phyloP scores from a whole-genome alignment of 2,888 invertebrate genomes.

The Euplagia quadripunctaria region DNA sequence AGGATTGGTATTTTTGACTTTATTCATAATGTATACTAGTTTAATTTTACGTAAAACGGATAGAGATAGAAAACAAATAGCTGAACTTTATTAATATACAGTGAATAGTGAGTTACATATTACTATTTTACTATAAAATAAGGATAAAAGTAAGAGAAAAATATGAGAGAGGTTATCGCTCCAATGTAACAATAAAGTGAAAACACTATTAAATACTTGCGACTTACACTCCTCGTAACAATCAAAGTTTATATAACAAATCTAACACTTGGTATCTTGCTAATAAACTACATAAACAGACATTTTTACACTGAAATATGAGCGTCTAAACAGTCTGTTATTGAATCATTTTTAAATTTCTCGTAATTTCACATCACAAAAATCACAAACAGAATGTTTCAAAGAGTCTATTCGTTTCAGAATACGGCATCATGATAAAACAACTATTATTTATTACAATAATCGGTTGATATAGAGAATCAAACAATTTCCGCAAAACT shows the following conservation, averaged over 20 bases:
- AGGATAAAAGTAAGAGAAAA: background rate
- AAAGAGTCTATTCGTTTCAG: background rate
- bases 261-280: conserved; percentile 23
- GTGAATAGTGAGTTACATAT: background rate
- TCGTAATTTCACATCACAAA: conserved; percentile 1
- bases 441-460: conserved; percentile 1
- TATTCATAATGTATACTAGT: too few relatives aligned
- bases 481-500: conserved; percentile 25
- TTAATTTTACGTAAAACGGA: too few relatives aligned
- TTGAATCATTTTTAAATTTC: conserved; percentile 17
- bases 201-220: conserved; percentile 28
- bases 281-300: conserved; percentile 27
- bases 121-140: background rate
- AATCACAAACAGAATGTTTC: conserved; percentile 1
- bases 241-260: conserved; percentile 25
- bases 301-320: conserved; percentile 37
- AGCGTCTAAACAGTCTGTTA: conserved; percentile 23
- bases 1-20: too few relatives aligned
- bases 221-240: background rate
- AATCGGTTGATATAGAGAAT: conserved; percentile 17
- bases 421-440: conserved; percentile 5
- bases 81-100: background rate
- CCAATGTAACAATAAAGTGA: background rate
- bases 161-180: background rate
- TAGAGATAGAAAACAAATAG: too few relatives aligned